Evolutionary conservation across 1,140 invertebrate species (phyloP).

Genomic region (Trachelipus rathkii): DNA sequence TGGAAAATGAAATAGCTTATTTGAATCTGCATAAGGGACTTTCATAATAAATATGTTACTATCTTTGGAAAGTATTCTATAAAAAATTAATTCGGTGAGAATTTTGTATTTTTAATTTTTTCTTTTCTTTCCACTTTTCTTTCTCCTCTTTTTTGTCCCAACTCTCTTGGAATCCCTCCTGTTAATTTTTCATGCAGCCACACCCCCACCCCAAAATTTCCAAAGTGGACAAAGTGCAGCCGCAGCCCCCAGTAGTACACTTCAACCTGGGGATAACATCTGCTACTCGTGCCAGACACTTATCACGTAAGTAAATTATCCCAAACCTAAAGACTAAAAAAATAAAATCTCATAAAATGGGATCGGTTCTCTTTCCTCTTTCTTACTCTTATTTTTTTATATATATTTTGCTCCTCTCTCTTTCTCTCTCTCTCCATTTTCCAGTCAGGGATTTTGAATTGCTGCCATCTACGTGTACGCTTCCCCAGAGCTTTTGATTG

Average conservation of each 20-base stretch:
- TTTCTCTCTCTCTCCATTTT: not conserved
- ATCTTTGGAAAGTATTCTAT: no score
- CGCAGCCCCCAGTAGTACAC: conserved; percentile 53
- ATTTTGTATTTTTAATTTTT: no score
- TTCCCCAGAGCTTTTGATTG: not conserved
- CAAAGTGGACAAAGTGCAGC: not conserved
- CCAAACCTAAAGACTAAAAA: not conserved
- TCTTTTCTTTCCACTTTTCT: no score
- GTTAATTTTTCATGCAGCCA: conserved; percentile 14
- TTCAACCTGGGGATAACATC: conserved; percentile 81
- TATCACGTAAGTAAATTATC: conserved; percentile 75
- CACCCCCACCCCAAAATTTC: conserved; percentile 19
- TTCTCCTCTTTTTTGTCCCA: no score
- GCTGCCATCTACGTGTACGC: no score
- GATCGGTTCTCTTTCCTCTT: not conserved
- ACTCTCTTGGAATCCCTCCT: no score
- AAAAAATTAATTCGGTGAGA: no score
- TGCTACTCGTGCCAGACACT: conserved; percentile 87
- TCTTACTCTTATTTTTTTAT: not conserved
- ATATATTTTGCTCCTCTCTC: not conserved
- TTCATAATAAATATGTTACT: no score
- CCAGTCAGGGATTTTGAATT: not conserved
- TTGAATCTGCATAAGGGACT: no score
- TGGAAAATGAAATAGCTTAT: no score
- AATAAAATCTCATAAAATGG: not conserved